These are phyloP conservation scores for Chaetodon trifascialis DNA, from an alignment of 2,113 vertebrate genomes.

Conservation along the genomic window DNA sequence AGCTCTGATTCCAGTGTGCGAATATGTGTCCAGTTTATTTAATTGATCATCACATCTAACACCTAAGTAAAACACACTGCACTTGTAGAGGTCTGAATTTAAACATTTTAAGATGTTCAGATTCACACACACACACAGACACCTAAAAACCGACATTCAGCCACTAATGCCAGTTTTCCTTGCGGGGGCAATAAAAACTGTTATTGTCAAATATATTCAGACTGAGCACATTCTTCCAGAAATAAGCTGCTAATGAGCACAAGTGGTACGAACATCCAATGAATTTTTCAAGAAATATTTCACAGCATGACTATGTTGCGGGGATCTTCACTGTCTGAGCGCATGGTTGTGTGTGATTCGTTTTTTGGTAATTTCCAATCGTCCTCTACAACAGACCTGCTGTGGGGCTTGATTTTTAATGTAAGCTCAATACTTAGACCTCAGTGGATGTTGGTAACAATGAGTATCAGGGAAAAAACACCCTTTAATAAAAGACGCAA, in stretches of 20 bases:
- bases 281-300: conserved; percentile 3
- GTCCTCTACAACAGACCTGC: conserved; percentile 7
- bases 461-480: conserved; percentile 31
- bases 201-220: conserved; percentile 42
- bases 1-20: not conserved
- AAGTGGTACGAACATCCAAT: conserved; percentile 26
- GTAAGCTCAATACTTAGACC: conserved; percentile 17
- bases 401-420: conserved; percentile 38
- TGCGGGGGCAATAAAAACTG: conserved; percentile 14
- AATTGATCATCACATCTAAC: not conserved
- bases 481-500: conserved; percentile 47
- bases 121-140: not conserved
- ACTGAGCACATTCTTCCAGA: conserved; percentile 22
- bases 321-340: not conserved
- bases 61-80: not conserved
- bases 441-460: conserved; percentile 44
- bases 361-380: conserved; percentile 9
- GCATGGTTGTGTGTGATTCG: not conserved
- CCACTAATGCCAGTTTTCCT: not conserved
- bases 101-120: not conserved
- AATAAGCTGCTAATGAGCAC: conserved; percentile 44
- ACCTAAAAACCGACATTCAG: not conserved
- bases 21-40: not conserved
- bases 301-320: conserved; percentile 1
- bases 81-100: not conserved